Percentiles rank a stretch among this genome's conserved stretches.
Evolutionary conservation across 1,140 invertebrate genomes (phyloP).

Genomic region (Ceratina japonica): DNA sequence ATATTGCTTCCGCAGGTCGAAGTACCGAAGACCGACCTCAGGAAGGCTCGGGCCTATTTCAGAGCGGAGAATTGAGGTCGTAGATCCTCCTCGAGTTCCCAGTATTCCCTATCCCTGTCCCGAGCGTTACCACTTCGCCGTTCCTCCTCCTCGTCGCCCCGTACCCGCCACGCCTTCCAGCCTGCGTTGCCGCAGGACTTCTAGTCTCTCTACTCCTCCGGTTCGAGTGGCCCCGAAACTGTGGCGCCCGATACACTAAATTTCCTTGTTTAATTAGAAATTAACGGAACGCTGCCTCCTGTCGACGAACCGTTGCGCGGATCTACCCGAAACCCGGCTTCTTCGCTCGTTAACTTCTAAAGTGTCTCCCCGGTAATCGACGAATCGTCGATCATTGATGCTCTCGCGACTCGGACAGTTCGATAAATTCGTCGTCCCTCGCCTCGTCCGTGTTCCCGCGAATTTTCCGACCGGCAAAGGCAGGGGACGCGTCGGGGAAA

Average conservation of each 20-base stretch:
- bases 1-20: slow-evolving; percentile 66
- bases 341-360: background rate
- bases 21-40: slow-evolving; percentile 59
- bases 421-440: too few relatives aligned
- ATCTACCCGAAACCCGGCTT: background rate
- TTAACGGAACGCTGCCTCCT: slow-evolving; percentile 31
- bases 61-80: slow-evolving; percentile 52
- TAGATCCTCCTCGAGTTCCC: slow-evolving; percentile 51
- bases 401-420: too few relatives aligned
- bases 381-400: background rate
- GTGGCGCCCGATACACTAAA: slow-evolving; percentile 27
- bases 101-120: background rate
- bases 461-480: background rate
- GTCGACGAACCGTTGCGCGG: background rate
- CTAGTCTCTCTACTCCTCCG: background rate
- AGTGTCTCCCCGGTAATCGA: background rate
- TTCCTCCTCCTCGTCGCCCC: background rate
- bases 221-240: slow-evolving; percentile 33
- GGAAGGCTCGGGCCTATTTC: slow-evolving; percentile 58
- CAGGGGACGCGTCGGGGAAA: too few relatives aligned
- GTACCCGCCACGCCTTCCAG: too few relatives aligned
- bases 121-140: background rate
- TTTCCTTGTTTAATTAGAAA: slow-evolving; percentile 56
- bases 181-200: background rate
- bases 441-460: background rate